phyloP scores from a whole-genome alignment of 2,888 invertebrate species.

The Syritta pipiens region DNA sequence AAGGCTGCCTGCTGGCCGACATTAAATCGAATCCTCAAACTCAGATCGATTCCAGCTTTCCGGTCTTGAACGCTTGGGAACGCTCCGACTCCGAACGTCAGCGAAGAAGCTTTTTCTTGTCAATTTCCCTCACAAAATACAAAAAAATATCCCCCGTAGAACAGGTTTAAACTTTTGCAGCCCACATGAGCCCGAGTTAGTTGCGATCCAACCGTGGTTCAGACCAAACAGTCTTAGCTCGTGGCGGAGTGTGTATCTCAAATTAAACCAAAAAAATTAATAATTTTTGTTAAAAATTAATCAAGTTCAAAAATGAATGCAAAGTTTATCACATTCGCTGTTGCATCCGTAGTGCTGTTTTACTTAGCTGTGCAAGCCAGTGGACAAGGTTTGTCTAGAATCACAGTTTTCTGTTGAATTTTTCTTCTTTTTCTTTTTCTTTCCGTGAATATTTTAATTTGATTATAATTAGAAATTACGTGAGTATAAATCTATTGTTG shows the following conservation, averaged over 20 bases:
- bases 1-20: too few relatives aligned
- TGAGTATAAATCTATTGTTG: conserved; percentile 23
- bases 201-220: conserved; percentile 49
- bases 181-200: conserved; percentile 44
- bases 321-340: conserved; percentile 48
- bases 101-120: background rate
- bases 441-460: conserved; percentile 28
- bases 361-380: conserved; percentile 31
- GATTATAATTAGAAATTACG: conserved; percentile 59
- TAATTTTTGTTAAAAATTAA: background rate
- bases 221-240: conserved; percentile 18
- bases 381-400: conserved; percentile 54
- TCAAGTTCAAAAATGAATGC: conserved; percentile 41
- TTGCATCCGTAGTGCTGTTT: conserved; percentile 46
- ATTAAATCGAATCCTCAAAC: too few relatives aligned
- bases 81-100: too few relatives aligned
- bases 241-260: conserved; percentile 29
- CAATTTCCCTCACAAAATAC: too few relatives aligned
- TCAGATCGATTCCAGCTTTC: too few relatives aligned
- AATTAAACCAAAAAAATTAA: too few relatives aligned
- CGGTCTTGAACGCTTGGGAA: too few relatives aligned
- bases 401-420: conserved; percentile 1
- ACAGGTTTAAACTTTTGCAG: conserved; percentile 53
- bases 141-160: background rate
- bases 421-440: conserved; percentile 9